Base-by-base conservation (phyloP, 2,113 vertebrate species). In the Corythornis cristatus region DNA sequence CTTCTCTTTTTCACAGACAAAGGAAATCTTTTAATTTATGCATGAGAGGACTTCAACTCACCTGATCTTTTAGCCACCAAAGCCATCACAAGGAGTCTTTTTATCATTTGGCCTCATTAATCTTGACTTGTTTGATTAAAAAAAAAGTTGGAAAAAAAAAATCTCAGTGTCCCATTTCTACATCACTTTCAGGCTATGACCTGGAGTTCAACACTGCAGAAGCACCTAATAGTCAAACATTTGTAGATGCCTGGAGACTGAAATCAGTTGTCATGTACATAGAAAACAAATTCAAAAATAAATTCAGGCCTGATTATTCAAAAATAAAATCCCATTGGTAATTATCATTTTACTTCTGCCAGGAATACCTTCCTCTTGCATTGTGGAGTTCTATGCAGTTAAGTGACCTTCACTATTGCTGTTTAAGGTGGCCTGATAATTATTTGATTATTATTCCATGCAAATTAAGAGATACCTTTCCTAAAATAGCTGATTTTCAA, bases 401-500 rank as follows among this genome's bases (percentile, higher is more conserved):
- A 8, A 73, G 62, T 89, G 94, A 95, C 86, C 89, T 94, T 95
- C 95, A 93, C 0, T 4, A 57, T 3, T 35, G 74, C 66, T 84
- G 22, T 8, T 82, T 89, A 42, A 76, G 70, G 80, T 68, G 54
- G n/a, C n/a, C 58, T 43, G 77, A 68, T 93, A 72, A 94, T 92
- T 67, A 78, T 72, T 90, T 86, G 57, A 88, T 96, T 88, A 92
- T 89, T 89, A 73, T 73, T 89, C 89, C 82, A 93, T 83, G 88
- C 71, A 95, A 93, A 95, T 91, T 82, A 85, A 94, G 62, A 89
- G 88, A 50, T 91, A 70, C 75, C 71, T 88, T 93, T 89, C 64
- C 91, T 87, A 91, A 93, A 93, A 90, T 51, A 92, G 81, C 66
- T 56, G 81, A 50, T 90, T 90, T 96, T 92, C 89, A 92, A 90